Evolutionary conservation across 2,888 invertebrate genomes (phyloP).

Genomic region (Axea sp.): DNA sequence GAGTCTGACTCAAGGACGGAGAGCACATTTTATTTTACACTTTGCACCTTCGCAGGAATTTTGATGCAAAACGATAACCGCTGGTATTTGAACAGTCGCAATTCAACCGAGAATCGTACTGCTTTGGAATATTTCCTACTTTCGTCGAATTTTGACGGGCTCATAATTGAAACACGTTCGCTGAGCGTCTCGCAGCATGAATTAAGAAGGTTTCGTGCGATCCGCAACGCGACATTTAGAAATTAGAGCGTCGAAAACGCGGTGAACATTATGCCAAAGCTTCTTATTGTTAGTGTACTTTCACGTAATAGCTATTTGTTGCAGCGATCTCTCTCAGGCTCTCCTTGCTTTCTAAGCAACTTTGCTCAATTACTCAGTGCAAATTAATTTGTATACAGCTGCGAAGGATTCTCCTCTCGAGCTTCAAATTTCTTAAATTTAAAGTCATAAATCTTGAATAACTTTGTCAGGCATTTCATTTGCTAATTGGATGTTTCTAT

Average conservation of each 20-base stretch:
- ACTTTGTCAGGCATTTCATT: constrained; percentile 44
- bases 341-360: constrained; percentile 55
- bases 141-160: constrained; percentile 46
- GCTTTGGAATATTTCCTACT: constrained; percentile 13
- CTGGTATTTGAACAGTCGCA: constrained; percentile 1
- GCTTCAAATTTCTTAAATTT: constrained; percentile 44
- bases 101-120: neutral
- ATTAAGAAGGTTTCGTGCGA: constrained; percentile 58
- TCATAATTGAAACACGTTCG: constrained; percentile 48
- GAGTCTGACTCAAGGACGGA: neutral
- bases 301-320: constrained; percentile 60
- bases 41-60: neutral
- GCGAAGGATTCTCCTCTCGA: constrained; percentile 46
- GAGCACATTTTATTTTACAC: neutral
- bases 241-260: constrained; percentile 59
- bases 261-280: constrained; percentile 52
- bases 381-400: constrained; percentile 60
- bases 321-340: constrained; percentile 48
- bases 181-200: constrained; percentile 38
- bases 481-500: constrained; percentile 10
- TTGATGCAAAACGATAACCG: constrained; percentile 11
- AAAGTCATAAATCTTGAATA: constrained; percentile 49
- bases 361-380: constrained; percentile 58
- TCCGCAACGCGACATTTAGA: constrained; percentile 59
- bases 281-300: constrained; percentile 58